phyloP scores from a whole-genome alignment of 2,797 vertebrate species.

The Periparus ater region DNA sequence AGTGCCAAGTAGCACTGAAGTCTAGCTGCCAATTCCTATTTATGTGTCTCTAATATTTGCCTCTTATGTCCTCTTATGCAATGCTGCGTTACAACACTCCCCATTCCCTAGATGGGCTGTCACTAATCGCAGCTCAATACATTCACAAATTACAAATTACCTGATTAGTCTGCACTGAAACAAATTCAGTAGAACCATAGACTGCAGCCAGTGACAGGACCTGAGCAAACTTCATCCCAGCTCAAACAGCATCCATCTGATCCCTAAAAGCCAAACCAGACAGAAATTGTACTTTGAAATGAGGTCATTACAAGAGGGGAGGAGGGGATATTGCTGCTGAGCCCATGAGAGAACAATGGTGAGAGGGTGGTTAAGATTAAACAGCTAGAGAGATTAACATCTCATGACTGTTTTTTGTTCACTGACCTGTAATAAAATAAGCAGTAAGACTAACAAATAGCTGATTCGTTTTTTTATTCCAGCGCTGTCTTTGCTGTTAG shows the following conservation, averaged over 20 bases:
- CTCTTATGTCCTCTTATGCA: neutral
- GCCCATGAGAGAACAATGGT: neutral
- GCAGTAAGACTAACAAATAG: constrained; percentile 15
- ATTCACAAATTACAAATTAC: neutral
- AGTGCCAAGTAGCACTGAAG: neutral
- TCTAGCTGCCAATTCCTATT: neutral
- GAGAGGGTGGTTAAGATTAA: constrained; percentile 23
- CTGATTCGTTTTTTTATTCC: neutral
- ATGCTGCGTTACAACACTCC: neutral
- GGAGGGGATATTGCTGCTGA: neutral
- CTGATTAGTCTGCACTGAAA: neutral
- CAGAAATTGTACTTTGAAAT: neutral
- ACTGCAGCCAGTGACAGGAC: neutral
- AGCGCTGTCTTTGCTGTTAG: neutral
- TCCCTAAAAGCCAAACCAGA: neutral
- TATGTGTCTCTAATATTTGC: neutral
- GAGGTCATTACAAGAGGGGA: neutral
- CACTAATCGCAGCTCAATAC: neutral
- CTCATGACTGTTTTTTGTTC: constrained; percentile 51
- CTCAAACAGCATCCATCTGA: neutral
- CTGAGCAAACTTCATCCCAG: neutral
- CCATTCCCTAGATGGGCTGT: neutral
- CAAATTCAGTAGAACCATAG: neutral
- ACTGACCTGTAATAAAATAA: constrained; percentile 41
- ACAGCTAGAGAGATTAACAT: constrained; percentile 40